A percentile compares a stretch with the other conserved stretches of the same genome.
Conservation (phyloP, 2,888 invertebrate genomes). For the Calameuta filiformis region DNA sequence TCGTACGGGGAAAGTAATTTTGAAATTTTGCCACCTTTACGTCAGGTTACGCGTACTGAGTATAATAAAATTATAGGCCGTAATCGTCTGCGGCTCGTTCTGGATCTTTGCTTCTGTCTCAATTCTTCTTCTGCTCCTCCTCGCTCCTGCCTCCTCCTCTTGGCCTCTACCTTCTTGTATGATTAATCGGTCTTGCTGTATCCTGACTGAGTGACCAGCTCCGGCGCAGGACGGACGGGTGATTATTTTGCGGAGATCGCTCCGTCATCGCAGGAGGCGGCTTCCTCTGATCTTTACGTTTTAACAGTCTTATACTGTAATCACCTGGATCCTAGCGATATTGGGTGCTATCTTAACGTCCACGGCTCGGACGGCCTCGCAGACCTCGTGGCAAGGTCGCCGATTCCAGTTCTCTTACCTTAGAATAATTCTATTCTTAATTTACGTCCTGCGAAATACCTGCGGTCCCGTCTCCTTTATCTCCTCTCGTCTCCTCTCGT, state of each 20-base stretch:
- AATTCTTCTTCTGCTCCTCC: background rate
- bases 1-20: no score
- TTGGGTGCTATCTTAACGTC: conserved; percentile 7
- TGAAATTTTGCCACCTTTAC: no score
- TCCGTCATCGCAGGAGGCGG: conserved; percentile 59
- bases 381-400: conserved; percentile 44
- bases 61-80: no score
- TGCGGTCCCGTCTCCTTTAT: background rate
- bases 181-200: background rate
- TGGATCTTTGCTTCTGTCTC: background rate
- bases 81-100: no score
- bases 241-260: conserved; percentile 59
- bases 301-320: conserved; percentile 45
- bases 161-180: background rate
- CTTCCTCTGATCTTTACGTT: conserved; percentile 48
- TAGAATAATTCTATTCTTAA: background rate
- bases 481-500: background rate
- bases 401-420: background rate
- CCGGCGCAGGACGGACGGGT: conserved; percentile 40
- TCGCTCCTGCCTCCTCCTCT: background rate
- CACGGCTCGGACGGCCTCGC: conserved; percentile 42
- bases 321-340: conserved; percentile 48
- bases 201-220: background rate
- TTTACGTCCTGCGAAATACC: background rate
- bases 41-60: no score